Base-by-base conservation (phyloP, 2,888 invertebrate genomes). In the Electrophaes corylata region DNA sequence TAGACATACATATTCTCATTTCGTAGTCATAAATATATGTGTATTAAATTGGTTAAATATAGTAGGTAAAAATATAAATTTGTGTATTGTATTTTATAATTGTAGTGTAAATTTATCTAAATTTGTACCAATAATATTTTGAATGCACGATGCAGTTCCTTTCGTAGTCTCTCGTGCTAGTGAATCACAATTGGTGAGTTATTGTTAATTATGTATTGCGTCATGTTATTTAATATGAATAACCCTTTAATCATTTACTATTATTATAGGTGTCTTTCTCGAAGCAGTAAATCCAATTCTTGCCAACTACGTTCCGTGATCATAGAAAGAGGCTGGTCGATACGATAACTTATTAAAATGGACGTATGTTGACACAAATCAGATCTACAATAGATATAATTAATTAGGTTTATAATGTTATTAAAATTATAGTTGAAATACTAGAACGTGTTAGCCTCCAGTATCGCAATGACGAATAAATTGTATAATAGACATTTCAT, bases 131-230 rank as follows among this genome's bases (percentile, higher is more conserved):
- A 83, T 58, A 79, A 83, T 58, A 82, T 78, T 82, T 83, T 77
- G 76, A 81, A 86, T 84, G 91, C 91, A 91, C 91, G 91, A 91
- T 84, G 85, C 88, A 91, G 91, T 91, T 91, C 91, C 91, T 91
- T 83, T 86, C 69, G 83, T 88, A 90, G 89, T 84, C 76, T 68
- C 78, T 87, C 91, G 91, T 91, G 91, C 88, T 84, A 73, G 81
- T 75, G 83, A 85, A 78, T 83, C 86, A 80, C 83, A 82, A 69
- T 81, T 76, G 79, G 79, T 78, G 79, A 78, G 73, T 48, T 43
- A 73, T 60, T 60, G 45, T 44, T 58, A 58, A 66, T 40, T 48
- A 26, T 49, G 26, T 49, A 40, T n/a, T 31, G 1, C 29, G 29
- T 48, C 71, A 66, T 70, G 69, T 67, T 65, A 53, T 64, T 76